These are phyloP conservation scores for Drosophila nr. perissopoda DNA, from an alignment of 2,888 invertebrate species.

Conservation along the genomic window DNA sequence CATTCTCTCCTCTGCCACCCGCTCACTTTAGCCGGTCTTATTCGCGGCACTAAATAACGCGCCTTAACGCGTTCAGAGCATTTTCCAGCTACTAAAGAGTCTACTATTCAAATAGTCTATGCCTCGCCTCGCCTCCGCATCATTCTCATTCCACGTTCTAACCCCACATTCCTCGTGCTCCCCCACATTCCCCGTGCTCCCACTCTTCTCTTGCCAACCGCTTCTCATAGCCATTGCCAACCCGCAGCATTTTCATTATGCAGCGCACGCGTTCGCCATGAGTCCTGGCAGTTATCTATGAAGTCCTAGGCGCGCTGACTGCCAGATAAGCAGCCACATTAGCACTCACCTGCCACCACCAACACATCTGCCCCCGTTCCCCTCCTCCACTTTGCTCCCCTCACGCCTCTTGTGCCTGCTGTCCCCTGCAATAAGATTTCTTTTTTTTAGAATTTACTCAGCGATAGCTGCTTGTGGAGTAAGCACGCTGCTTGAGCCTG, in stretches of 20 bases:
- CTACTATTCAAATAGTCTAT: slow-evolving; percentile 48
- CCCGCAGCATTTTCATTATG: slow-evolving; percentile 72
- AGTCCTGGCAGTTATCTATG: slow-evolving; percentile 70
- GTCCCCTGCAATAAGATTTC: not conserved
- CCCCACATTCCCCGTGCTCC: not conserved
- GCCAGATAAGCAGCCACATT: slow-evolving; percentile 58
- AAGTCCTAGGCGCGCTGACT: slow-evolving; percentile 55
- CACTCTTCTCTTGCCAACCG: not conserved
- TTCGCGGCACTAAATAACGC: slow-evolving; percentile 56
- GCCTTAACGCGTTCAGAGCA: slow-evolving; percentile 58
- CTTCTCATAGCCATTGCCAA: not conserved
- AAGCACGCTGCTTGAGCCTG: slow-evolving; percentile 3
- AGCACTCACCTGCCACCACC: slow-evolving; percentile 35
- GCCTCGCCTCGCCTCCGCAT: no score
- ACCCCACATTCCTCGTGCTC: no score
- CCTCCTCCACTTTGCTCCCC: not conserved
- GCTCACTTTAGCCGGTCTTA: slow-evolving; percentile 20
- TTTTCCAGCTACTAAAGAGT: slow-evolving; percentile 49
- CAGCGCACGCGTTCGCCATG: slow-evolving; percentile 64
- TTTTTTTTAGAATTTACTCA: slow-evolving; percentile 19
- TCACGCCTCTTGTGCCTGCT: not conserved
- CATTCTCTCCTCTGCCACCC: not conserved
- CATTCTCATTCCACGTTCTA: no score
- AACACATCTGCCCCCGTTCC: not conserved
- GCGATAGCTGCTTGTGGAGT: slow-evolving; percentile 35